These are phyloP conservation scores for Drosophila ficusphila DNA, from an alignment of 1,140 invertebrate genomes.

Conservation along the genomic window DNA sequence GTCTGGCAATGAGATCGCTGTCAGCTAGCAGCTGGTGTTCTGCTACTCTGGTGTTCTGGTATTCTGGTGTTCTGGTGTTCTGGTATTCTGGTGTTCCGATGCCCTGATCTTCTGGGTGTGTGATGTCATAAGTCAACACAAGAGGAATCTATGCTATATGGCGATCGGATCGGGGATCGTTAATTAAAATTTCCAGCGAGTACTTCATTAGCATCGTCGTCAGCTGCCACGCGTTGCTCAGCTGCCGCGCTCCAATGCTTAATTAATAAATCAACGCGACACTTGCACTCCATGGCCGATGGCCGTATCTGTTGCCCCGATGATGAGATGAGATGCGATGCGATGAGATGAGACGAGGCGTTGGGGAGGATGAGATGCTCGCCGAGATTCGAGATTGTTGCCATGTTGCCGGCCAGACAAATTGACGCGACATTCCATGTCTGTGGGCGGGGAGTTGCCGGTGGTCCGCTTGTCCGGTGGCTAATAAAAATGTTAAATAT, in stretches of 20 bases:
- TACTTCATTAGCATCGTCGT: conserved; percentile 74
- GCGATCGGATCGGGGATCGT: conserved; percentile 65
- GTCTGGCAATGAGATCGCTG: conserved; percentile 54
- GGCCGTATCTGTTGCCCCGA: conserved; percentile 51
- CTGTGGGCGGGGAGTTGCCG: conserved; percentile 19
- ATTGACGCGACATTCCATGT: conserved; percentile 78
- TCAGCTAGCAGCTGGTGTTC: conserved; percentile 43
- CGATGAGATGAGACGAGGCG: no score
- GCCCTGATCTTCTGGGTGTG: no score
- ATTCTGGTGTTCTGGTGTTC: conserved; percentile 41
- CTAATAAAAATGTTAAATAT: conserved; percentile 69
- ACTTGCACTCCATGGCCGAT: conserved; percentile 77
- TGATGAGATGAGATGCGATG: conserved; percentile 14
- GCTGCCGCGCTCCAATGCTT: conserved; percentile 72
- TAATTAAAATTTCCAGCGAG: conserved; percentile 79
- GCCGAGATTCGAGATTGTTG: conserved; percentile 68
- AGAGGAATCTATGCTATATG: conserved; percentile 43
- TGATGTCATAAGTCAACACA: conserved; percentile 79
- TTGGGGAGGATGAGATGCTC: conserved; percentile 30
- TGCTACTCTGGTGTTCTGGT: conserved; percentile 24
- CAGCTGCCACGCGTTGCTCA: conserved; percentile 67
- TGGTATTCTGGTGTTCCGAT: conserved; percentile 27
- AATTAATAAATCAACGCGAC: conserved; percentile 84
- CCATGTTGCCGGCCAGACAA: conserved; percentile 70
- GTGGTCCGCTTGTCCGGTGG: conserved; percentile 19